Conservation (phyloP, 2,888 invertebrate genomes). For the Blomia tropicalis region DNA sequence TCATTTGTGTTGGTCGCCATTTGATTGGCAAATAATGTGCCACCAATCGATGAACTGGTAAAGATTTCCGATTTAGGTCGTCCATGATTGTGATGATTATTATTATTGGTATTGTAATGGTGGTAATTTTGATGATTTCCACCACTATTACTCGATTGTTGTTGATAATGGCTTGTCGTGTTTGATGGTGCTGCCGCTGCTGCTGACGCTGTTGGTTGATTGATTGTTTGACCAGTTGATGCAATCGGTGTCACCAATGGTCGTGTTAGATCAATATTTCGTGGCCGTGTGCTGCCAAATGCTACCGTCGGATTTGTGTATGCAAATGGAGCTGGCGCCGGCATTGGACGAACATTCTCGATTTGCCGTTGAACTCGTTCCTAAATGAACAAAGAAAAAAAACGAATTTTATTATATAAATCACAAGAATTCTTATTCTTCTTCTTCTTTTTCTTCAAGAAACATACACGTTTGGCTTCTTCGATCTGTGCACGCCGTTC, state of each 20-base stretch:
- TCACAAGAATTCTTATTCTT: no score
- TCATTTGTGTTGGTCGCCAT: neutral
- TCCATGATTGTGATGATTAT: no score
- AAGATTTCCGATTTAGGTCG: slow-evolving; percentile 12
- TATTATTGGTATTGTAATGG: no score
- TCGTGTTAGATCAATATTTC: slow-evolving; percentile 8
- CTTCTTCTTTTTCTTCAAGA: no score
- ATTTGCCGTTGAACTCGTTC: slow-evolving; percentile 11
- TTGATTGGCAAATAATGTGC: neutral
- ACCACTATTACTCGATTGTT: no score
- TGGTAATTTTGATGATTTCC: no score
- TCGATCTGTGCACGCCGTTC: slow-evolving; percentile 13
- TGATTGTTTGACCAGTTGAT: no score
- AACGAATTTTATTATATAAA: neutral
- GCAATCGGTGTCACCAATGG: slow-evolving; percentile 10
- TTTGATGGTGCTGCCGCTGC: no score
- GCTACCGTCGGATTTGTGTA: neutral
- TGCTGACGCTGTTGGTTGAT: no score
- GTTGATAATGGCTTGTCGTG: no score
- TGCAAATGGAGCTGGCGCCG: neutral
- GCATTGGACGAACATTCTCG: neutral
- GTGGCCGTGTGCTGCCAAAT: slow-evolving; percentile 12
- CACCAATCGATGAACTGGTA: neutral
- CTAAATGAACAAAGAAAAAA: neutral
- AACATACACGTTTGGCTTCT: slow-evolving; percentile 2